These are phyloP conservation scores for Lithobates pipiens DNA, from an alignment of 2,797 vertebrate species.

Conservation along the genomic window DNA sequence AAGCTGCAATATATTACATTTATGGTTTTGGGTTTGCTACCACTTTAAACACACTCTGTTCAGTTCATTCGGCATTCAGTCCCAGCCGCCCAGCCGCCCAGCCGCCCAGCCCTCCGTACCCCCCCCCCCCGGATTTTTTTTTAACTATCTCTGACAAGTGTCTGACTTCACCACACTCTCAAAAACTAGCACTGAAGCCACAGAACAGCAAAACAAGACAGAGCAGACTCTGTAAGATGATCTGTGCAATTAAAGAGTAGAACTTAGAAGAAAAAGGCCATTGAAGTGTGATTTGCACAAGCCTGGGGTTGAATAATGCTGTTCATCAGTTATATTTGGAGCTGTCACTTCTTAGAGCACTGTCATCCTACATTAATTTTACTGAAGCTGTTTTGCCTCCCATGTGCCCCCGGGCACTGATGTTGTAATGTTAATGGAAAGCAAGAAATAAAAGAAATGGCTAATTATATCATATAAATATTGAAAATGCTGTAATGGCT, in stretches of 20 bases:
- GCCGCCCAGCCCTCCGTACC: too few relatives aligned
- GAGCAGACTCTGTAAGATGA: not conserved
- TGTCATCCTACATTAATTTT: slow-evolving; percentile 70
- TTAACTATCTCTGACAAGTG: not conserved
- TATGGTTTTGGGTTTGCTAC: too few relatives aligned
- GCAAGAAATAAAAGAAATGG: slow-evolving; percentile 66
- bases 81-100: too few relatives aligned
- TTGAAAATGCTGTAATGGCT: slow-evolving; percentile 62
- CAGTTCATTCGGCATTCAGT: not conserved
- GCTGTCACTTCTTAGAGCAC: slow-evolving; percentile 67
- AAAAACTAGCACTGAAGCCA: not conserved
- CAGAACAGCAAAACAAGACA: not conserved
- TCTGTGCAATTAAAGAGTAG: slow-evolving; percentile 4
- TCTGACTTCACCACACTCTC: not conserved
- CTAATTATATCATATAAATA: slow-evolving; percentile 64
- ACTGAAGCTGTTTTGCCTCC: slow-evolving; percentile 65
- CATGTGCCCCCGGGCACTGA: slow-evolving; percentile 60
- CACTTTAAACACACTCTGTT: too few relatives aligned
- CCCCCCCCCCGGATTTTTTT: not conserved
- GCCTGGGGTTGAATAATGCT: slow-evolving; percentile 66
- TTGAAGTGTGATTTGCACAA: slow-evolving; percentile 64
- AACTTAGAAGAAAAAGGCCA: slow-evolving; percentile 38
- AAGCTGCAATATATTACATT: too few relatives aligned
- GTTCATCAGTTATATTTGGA: slow-evolving; percentile 70
- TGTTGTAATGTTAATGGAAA: slow-evolving; percentile 66